Conservation (phyloP, 2,888 invertebrate genomes). For the Bibio marci region DNA sequence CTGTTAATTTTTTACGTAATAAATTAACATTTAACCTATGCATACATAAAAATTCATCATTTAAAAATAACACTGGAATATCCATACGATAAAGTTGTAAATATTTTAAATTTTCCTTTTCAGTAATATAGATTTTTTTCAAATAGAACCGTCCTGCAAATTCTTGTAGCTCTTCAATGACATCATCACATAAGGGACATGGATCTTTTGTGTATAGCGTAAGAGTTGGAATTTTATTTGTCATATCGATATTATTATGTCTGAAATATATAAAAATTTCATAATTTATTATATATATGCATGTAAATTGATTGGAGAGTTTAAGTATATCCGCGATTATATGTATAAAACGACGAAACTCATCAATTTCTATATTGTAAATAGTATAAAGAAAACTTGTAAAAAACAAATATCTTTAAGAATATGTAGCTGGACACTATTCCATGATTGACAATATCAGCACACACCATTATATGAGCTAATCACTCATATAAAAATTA, state of each 20-base stretch:
- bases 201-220: constrained; percentile 70
- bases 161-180: constrained; percentile 45
- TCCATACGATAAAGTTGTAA: constrained; percentile 59
- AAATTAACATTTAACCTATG: constrained; percentile 44
- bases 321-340: no score
- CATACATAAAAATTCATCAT: constrained; percentile 66
- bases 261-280: no score
- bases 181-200: constrained; percentile 66
- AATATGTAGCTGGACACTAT: no score
- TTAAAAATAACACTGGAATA: constrained; percentile 76
- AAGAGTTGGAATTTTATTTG: constrained; percentile 37
- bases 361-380: no score
- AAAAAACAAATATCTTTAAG: not conserved
- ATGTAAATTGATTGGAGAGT: not conserved
- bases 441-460: no score
- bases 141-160: constrained; percentile 44
- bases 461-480: no score
- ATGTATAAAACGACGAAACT: no score
- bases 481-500: no score
- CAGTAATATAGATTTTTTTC: constrained; percentile 59
- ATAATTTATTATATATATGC: not conserved
- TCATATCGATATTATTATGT: no score
- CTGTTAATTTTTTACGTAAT: constrained; percentile 34
- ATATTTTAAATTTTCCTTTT: constrained; percentile 54
- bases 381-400: not conserved